A percentile compares a stretch with the other conserved stretches of the same genome.
Conservation (phyloP, 2,888 invertebrate genomes). For the Scelioninae gen. 1 region DNA sequence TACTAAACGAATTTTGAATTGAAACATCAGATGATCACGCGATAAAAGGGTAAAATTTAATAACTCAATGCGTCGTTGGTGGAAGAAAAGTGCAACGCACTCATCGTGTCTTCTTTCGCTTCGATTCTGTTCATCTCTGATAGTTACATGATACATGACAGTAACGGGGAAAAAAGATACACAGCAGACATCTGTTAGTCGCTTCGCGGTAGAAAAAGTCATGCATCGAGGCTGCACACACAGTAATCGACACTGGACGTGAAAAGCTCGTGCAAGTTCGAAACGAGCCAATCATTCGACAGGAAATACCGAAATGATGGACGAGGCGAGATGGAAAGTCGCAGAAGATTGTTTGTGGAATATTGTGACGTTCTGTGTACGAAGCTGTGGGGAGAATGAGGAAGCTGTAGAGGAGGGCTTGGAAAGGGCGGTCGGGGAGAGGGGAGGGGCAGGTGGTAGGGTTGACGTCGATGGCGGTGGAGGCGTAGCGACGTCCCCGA, state of each 20-base stretch:
- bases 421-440: not conserved
- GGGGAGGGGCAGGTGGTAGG: constrained; percentile 37
- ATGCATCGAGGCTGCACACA: too few species aligned
- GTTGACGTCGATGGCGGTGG: constrained; percentile 30
- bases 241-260: constrained; percentile 7
- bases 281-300: constrained; percentile 12
- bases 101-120: constrained; percentile 24
- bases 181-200: too few species aligned
- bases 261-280: not conserved
- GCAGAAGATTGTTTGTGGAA: constrained; percentile 54
- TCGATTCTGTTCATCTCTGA: constrained; percentile 6
- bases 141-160: constrained; percentile 35
- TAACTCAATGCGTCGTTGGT: constrained; percentile 37
- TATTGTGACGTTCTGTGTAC: constrained; percentile 28
- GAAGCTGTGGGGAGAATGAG: constrained; percentile 28
- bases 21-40: constrained; percentile 11
- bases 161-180: too few species aligned
- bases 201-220: too few species aligned
- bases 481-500: constrained; percentile 74
- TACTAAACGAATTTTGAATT: not conserved
- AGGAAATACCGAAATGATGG: constrained; percentile 28
- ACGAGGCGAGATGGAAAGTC: constrained; percentile 46
- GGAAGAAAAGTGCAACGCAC: constrained; percentile 50
- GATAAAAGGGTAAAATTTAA: constrained; percentile 31
- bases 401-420: constrained; percentile 1